These are phyloP conservation scores for Poecile atricapillus DNA, from an alignment of 2,113 vertebrate genomes.

Conservation along the genomic window DNA sequence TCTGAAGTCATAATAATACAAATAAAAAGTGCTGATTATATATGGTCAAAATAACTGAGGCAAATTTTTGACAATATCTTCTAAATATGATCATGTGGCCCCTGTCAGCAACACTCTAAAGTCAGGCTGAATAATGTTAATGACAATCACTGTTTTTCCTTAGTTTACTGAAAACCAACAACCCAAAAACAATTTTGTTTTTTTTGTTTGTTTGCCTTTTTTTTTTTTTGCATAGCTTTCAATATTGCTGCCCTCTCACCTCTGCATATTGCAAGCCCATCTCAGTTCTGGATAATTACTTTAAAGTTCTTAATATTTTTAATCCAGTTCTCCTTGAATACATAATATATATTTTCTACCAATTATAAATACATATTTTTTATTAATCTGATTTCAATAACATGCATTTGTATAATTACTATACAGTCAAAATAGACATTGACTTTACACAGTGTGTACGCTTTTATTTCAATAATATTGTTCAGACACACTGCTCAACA, in stretches of 20 bases:
- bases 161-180: constrained; percentile 27
- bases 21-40: constrained; percentile 71
- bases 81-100: constrained; percentile 57
- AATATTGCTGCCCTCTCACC: constrained; percentile 66
- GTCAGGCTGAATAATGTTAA: constrained; percentile 54
- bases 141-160: constrained; percentile 51
- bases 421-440: constrained; percentile 78
- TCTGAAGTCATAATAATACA: constrained; percentile 71
- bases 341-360: constrained; percentile 73
- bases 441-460: constrained; percentile 69
- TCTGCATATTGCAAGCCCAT: constrained; percentile 54
- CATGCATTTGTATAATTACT: constrained; percentile 79
- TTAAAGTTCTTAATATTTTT: constrained; percentile 49
- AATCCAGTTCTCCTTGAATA: constrained; percentile 64
- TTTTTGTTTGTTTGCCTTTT: background rate
- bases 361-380: constrained; percentile 76
- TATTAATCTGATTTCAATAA: constrained; percentile 72
- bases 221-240: constrained; percentile 73
- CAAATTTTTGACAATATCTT: constrained; percentile 58
- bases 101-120: constrained; percentile 57
- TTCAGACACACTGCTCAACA: constrained; percentile 71
- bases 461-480: constrained; percentile 69
- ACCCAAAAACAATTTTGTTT: background rate
- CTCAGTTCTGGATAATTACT: constrained; percentile 52
- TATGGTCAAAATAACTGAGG: constrained; percentile 65